Evolutionary conservation across 2,113 vertebrate species (phyloP).

Genomic region (Heteronetta atricapilla): DNA sequence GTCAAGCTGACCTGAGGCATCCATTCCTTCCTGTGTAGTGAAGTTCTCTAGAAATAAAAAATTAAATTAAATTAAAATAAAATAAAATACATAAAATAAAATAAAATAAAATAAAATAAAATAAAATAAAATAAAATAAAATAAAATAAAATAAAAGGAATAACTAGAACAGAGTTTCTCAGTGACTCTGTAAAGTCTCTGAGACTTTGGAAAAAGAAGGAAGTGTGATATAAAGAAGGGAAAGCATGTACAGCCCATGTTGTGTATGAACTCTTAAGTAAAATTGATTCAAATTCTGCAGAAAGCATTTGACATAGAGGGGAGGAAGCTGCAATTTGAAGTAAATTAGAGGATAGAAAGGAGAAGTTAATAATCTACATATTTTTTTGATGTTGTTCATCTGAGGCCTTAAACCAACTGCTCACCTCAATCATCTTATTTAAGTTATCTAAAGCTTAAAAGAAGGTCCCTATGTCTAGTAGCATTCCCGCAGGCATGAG

Average conservation of each 20-base stretch:
- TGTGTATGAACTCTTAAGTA: background rate
- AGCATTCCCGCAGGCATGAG: background rate
- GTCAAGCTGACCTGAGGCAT: background rate
- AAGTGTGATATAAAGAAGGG: background rate
- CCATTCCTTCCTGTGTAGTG: background rate
- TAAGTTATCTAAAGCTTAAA: background rate
- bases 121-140: background rate
- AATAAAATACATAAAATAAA: no score
- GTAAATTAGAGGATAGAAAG: background rate
- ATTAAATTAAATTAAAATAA: background rate
- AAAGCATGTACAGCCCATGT: accelerated
- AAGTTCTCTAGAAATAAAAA: background rate
- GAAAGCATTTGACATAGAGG: background rate
- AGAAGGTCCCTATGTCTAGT: background rate
- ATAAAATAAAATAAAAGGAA: background rate
- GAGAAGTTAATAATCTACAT: background rate
- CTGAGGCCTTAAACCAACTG: background rate
- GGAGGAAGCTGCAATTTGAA: background rate
- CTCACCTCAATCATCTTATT: background rate
- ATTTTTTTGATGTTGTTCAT: background rate
- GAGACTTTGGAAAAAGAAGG: background rate
- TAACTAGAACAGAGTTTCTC: background rate
- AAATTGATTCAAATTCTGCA: background rate
- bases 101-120: background rate
- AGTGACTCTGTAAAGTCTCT: background rate